A percentile compares a stretch with the other conserved stretches of the same genome.
phyloP scores from a whole-genome alignment of 2,797 vertebrate species.

The Emys orbicularis region DNA sequence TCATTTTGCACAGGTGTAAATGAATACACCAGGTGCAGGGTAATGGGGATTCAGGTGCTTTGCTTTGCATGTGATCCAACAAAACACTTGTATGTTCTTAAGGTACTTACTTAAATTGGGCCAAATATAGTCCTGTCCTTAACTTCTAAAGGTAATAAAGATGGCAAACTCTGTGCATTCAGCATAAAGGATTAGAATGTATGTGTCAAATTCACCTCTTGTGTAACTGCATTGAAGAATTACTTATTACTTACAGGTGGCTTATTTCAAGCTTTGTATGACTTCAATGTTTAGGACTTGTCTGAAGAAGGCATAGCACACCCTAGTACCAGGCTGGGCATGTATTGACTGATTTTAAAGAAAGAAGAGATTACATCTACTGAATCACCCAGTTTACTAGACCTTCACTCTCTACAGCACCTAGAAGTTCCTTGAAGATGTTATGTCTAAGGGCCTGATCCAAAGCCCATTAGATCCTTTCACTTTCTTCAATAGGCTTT shows the following conservation, averaged over 20 bases:
- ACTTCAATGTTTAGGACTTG: not conserved
- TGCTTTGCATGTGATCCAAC: not conserved
- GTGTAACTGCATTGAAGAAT: not conserved
- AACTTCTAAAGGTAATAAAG: not conserved
- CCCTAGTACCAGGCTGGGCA: not conserved
- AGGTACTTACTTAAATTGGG: not conserved
- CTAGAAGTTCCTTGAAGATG: not conserved
- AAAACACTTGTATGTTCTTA: constrained; percentile 5
- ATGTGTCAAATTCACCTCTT: not conserved
- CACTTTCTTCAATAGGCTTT: rapidly evolving
- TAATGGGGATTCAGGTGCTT: not conserved
- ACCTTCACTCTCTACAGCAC: not conserved
- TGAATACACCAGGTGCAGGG: not conserved
- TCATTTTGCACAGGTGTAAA: not conserved
- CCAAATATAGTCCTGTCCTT: not conserved
- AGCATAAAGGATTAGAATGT: not conserved
- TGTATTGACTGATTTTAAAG: not conserved
- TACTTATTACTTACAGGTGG: not conserved
- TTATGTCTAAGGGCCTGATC: rapidly evolving
- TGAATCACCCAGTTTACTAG: not conserved
- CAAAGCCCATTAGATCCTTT: not conserved
- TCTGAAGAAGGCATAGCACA: not conserved
- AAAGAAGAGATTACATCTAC: not conserved
- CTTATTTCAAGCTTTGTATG: not conserved
- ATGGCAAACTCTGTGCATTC: not conserved